Conservation (phyloP, 2,113 vertebrate species). For the rabbit (Oryctolagus cuniculus) region DNA sequence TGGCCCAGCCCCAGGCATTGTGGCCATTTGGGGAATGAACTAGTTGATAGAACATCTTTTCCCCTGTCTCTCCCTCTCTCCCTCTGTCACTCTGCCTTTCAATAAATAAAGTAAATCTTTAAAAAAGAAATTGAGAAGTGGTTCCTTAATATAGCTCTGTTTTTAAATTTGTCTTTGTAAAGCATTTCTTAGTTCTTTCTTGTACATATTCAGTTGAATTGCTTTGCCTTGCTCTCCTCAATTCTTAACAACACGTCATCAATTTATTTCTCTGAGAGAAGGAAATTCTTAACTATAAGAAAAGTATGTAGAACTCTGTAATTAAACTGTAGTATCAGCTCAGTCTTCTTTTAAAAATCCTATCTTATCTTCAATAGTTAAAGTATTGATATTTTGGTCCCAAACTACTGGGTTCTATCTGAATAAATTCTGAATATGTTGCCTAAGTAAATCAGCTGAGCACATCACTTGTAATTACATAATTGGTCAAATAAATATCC, state of each 20-base stretch:
- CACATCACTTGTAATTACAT: background rate
- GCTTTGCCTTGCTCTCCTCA: background rate
- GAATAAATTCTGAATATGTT: background rate
- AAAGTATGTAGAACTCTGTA: too few species aligned
- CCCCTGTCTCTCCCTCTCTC: too few species aligned
- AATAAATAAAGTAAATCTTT: too few species aligned
- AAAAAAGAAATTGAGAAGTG: background rate
- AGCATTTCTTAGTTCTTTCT: background rate
- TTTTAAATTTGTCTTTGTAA: background rate
- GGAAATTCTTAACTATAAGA: background rate
- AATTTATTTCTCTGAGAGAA: constrained; percentile 3
- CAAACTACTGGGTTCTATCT: background rate
- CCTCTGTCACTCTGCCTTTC: too few species aligned
- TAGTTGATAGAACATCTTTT: too few species aligned
- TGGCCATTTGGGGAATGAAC: too few species aligned
- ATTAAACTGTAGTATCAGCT: too few species aligned
- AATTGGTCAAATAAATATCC: background rate
- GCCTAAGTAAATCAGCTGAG: background rate
- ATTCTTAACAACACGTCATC: background rate
- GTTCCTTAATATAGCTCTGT: background rate
- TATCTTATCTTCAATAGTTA: background rate
- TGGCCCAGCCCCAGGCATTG: too few species aligned
- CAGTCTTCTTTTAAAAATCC: too few species aligned
- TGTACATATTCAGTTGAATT: background rate
- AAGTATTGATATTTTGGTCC: background rate